Conservation (phyloP, 1,140 invertebrate species). For the Sycobia sp. region DNA sequence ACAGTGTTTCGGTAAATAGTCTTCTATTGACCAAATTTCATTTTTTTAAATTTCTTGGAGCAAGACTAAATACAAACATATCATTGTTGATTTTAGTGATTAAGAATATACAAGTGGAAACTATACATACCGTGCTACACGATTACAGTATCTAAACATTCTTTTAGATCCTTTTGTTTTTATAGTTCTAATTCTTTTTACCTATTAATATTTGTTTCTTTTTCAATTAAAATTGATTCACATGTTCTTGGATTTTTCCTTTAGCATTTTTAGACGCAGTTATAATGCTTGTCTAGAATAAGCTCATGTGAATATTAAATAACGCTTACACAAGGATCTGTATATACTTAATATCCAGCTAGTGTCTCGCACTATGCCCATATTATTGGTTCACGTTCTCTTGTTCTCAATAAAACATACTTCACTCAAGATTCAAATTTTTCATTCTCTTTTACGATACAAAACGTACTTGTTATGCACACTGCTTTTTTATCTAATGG, state of each 20-base stretch:
- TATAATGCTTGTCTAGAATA: constrained; percentile 29
- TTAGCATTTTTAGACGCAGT: constrained; percentile 8
- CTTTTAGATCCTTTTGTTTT: constrained; percentile 18
- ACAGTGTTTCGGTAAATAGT: constrained; percentile 8
- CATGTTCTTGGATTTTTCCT: background rate
- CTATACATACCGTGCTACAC: constrained; percentile 7
- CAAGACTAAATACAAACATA: constrained; percentile 13
- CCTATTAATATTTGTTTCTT: constrained; percentile 4
- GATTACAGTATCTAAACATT: background rate
- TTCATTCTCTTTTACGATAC: constrained; percentile 22
- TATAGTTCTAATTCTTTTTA: constrained; percentile 1
- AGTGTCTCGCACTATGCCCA: constrained; percentile 26
- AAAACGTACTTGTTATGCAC: constrained; percentile 29
- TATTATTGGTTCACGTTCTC: background rate
- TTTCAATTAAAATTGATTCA: constrained; percentile 13
- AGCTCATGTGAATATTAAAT: constrained; percentile 25
- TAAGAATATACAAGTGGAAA: constrained; percentile 15
- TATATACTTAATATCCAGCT: constrained; percentile 25
- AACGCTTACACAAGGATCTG: constrained; percentile 21
- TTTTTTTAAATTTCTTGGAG: constrained; percentile 17
- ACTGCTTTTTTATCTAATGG: constrained; percentile 11
- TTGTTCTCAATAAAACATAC: constrained; percentile 14
- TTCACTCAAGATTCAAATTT: constrained; percentile 1
- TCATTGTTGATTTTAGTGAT: constrained; percentile 9
- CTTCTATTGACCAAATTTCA: constrained; percentile 14